A percentile compares a stretch with the other conserved stretches of the same genome.
Conservation (phyloP, 2,797 vertebrate species). For the Taenioides sp. region DNA sequence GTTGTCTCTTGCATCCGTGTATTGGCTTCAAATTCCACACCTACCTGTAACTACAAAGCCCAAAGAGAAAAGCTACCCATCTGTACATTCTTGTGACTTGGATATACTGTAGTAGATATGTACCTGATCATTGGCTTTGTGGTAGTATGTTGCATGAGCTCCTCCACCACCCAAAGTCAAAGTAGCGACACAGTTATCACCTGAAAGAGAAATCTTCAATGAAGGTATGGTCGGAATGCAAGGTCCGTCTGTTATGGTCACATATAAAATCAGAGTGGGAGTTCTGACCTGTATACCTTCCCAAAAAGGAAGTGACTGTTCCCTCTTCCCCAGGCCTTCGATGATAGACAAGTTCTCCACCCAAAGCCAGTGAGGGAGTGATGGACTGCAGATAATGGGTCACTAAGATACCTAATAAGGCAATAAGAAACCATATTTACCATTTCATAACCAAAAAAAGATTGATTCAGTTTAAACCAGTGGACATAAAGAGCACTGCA, state of each 20-base stretch:
- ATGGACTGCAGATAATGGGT: slow-evolving; percentile 91
- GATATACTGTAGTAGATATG: background rate
- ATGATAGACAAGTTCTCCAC: slow-evolving; percentile 91
- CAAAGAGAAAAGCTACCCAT: background rate
- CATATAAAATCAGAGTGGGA: background rate
- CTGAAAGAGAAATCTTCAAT: slow-evolving; percentile 39
- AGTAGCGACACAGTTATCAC: slow-evolving; percentile 86
- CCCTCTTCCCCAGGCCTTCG: slow-evolving; percentile 90
- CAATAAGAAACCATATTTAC: slow-evolving; percentile 5
- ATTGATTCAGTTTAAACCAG: too few species aligned
- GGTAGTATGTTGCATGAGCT: slow-evolving; percentile 91
- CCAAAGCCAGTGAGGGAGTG: slow-evolving; percentile 84
- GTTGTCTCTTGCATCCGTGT: slow-evolving; percentile 88
- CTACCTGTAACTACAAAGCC: slow-evolving; percentile 83
- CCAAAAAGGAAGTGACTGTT: slow-evolving; percentile 84
- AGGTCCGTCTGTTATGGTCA: background rate
- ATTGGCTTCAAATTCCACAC: slow-evolving; percentile 91
- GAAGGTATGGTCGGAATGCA: background rate
- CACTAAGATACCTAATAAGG: slow-evolving; percentile 83
- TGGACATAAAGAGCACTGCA: too few species aligned
- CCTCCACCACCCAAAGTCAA: slow-evolving; percentile 86
- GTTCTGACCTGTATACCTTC: slow-evolving; percentile 84
- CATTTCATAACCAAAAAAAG: too few species aligned
- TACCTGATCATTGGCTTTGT: slow-evolving; percentile 93
- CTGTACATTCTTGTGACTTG: background rate